These are phyloP conservation scores for Aradophagus sp. DNA, from an alignment of 1,140 invertebrate species.

Conservation along the genomic window DNA sequence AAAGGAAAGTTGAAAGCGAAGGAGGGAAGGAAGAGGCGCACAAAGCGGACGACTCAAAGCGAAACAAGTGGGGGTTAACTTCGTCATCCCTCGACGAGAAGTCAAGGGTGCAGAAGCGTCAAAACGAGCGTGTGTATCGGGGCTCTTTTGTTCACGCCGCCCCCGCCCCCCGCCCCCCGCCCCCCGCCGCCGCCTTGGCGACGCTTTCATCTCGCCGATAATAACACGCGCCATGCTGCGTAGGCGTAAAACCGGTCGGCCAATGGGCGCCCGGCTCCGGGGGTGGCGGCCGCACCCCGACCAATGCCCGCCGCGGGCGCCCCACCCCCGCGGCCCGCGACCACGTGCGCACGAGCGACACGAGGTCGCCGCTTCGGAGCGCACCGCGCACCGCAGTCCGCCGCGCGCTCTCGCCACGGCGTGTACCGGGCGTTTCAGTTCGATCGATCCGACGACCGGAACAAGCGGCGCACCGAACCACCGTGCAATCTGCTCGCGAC, in stretches of 20 bases:
- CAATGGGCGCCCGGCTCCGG: slow-evolving; percentile 60
- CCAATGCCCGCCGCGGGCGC: slow-evolving; percentile 58
- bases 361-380: slow-evolving; percentile 38
- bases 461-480: too few relatives aligned
- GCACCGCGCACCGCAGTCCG: slow-evolving; percentile 59
- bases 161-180: slow-evolving; percentile 7
- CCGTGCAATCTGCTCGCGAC: too few relatives aligned
- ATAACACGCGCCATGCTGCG: slow-evolving; percentile 69
- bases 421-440: slow-evolving; percentile 21
- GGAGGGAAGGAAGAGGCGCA: background rate
- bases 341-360: slow-evolving; percentile 71
- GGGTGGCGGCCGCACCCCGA: slow-evolving; percentile 62
- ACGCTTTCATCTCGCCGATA: slow-evolving; percentile 49
- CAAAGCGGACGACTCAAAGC: slow-evolving; percentile 18
- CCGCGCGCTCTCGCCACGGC: slow-evolving; percentile 58
- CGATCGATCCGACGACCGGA: too few relatives aligned
- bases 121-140: slow-evolving; percentile 56
- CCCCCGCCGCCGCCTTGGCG: slow-evolving; percentile 29
- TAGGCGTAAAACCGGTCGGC: slow-evolving; percentile 64
- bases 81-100: slow-evolving; percentile 40
- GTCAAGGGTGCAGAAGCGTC: slow-evolving; percentile 60
- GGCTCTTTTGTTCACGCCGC: slow-evolving; percentile 54
- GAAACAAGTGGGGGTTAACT: slow-evolving; percentile 44
- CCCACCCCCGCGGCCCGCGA: slow-evolving; percentile 47
- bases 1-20: too few relatives aligned